Percentiles rank a stretch among this genome's conserved stretches.
phyloP scores from a whole-genome alignment of 2,797 vertebrate genomes.

The Phrynocephalus vlangalii region DNA sequence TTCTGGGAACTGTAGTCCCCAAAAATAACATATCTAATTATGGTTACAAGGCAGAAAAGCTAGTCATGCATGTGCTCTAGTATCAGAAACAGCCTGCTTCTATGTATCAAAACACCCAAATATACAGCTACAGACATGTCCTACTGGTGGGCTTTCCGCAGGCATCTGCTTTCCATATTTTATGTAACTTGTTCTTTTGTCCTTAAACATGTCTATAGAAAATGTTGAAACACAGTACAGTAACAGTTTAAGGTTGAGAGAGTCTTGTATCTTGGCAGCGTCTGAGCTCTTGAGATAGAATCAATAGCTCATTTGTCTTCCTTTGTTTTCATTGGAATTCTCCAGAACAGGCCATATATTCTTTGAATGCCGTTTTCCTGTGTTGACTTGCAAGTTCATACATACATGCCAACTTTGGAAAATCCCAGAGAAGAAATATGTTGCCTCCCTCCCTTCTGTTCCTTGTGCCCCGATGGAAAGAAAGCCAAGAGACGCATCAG shows the following conservation, averaged over 20 bases:
- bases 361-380: neutral
- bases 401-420: neutral
- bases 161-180: no score
- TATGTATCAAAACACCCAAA: no score
- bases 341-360: neutral
- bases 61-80: no score
- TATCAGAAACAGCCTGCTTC: no score
- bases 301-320: neutral
- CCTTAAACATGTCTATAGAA: neutral
- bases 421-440: neutral
- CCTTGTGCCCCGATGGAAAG: neutral
- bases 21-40: no score
- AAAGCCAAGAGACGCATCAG: neutral
- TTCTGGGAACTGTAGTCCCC: no score
- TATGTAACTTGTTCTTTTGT: no score
- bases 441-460: neutral
- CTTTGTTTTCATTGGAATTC: neutral
- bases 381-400: neutral
- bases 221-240: neutral
- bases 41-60: no score
- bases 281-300: neutral
- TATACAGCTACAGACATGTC: no score
- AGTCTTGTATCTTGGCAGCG: slow-evolving; percentile 4
- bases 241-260: neutral
- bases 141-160: no score